A percentile compares a stretch with the other conserved stretches of the same genome.
Evolutionary conservation across 1,140 invertebrate species (phyloP).

Genomic region (Euborellia annulipes): DNA sequence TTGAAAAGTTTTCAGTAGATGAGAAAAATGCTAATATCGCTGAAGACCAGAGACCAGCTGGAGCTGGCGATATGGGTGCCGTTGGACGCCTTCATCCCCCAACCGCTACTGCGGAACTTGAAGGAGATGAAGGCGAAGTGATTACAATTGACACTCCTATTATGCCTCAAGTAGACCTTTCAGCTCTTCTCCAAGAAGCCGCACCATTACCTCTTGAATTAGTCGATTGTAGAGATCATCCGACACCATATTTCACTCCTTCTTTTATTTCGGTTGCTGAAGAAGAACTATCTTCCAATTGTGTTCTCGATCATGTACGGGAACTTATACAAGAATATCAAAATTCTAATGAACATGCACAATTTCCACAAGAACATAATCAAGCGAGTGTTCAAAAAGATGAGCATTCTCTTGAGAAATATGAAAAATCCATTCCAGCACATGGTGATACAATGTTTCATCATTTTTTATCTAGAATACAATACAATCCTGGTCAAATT

Average conservation of each 20-base stretch:
- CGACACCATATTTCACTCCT: constrained; percentile 28
- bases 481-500: constrained; percentile 62
- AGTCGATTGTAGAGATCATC: too few species aligned
- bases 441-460: constrained; percentile 72
- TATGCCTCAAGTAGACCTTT: constrained; percentile 41
- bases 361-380: constrained; percentile 1
- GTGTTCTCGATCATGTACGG: constrained; percentile 38
- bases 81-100: constrained; percentile 37
- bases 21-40: constrained; percentile 39
- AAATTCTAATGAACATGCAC: constrained; percentile 31
- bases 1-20: too few species aligned
- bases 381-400: constrained; percentile 9
- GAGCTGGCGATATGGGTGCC: constrained; percentile 25
- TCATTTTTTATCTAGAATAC: constrained; percentile 53
- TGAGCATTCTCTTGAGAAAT: constrained; percentile 36
- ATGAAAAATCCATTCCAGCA: constrained; percentile 56
- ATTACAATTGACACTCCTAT: constrained; percentile 51
- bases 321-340: constrained; percentile 47
- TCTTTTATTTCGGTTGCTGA: constrained; percentile 44
- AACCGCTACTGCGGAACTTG: constrained; percentile 48
- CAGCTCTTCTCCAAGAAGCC: constrained; percentile 38
- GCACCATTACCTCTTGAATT: constrained; percentile 32
- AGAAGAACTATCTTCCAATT: constrained; percentile 25
- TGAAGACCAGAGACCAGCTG: too few species aligned
- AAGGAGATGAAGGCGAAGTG: constrained; percentile 47